These are phyloP conservation scores for Ochropleura leucogaster DNA, from an alignment of 2,888 invertebrate species.

Conservation along the genomic window DNA sequence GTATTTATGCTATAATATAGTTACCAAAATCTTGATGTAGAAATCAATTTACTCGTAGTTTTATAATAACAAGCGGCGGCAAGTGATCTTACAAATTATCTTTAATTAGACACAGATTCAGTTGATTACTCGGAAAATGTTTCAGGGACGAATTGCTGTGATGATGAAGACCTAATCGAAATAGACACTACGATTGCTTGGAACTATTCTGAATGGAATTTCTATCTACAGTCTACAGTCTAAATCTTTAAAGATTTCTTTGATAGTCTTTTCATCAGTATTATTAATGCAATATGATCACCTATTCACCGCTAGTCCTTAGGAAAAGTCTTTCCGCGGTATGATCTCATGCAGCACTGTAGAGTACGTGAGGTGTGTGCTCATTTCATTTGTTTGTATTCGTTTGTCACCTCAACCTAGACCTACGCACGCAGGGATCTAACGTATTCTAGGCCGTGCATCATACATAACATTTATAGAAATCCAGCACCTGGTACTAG, in stretches of 20 bases:
- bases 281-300: not conserved
- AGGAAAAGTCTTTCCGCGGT: slow-evolving; percentile 30
- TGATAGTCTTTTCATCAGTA: not conserved
- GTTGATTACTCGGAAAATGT: slow-evolving; percentile 49
- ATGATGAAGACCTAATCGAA: slow-evolving; percentile 39
- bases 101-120: slow-evolving; percentile 59
- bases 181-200: slow-evolving; percentile 10
- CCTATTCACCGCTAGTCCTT: slow-evolving; percentile 5
- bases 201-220: not conserved
- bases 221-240: not conserved
- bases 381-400: slow-evolving; percentile 26
- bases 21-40: slow-evolving; percentile 43
- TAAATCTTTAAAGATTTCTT: not conserved
- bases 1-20: slow-evolving; percentile 18
- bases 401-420: slow-evolving; percentile 48
- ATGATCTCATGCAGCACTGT: slow-evolving; percentile 36
- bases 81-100: slow-evolving; percentile 57
- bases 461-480: slow-evolving; percentile 38
- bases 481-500: slow-evolving; percentile 24
- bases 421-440: slow-evolving; percentile 17
- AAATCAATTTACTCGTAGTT: slow-evolving; percentile 55
- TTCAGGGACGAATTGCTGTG: slow-evolving; percentile 48
- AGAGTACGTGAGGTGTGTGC: slow-evolving; percentile 22
- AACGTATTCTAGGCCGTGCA: slow-evolving; percentile 17
- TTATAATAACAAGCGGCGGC: slow-evolving; percentile 51